phyloP scores from a whole-genome alignment of 2,113 vertebrate genomes.

The Scomber scombrus region DNA sequence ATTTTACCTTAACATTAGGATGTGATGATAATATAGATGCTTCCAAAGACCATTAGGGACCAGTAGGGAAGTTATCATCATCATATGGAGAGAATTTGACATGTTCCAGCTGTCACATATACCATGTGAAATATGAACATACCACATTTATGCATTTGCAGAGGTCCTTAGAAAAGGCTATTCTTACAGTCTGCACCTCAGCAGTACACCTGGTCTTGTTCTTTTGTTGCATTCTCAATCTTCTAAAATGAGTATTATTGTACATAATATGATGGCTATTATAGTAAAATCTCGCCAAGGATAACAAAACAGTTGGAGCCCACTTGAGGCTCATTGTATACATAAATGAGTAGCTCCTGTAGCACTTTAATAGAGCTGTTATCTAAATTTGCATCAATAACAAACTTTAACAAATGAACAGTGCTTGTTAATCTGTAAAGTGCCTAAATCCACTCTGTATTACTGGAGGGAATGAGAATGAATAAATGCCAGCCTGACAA shows the following conservation, averaged over 20 bases:
- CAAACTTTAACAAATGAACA: slow-evolving; percentile 51
- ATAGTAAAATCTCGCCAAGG: neutral
- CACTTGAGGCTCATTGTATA: slow-evolving; percentile 28
- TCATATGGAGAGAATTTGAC: too few species aligned
- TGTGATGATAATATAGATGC: too few species aligned
- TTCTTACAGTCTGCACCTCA: neutral
- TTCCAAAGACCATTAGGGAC: too few species aligned
- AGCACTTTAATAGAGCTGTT: slow-evolving; percentile 48
- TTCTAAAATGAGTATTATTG: neutral
- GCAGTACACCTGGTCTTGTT: neutral
- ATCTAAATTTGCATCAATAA: slow-evolving; percentile 66
- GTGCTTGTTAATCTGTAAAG: slow-evolving; percentile 58
- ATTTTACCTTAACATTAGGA: too few species aligned
- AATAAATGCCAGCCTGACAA: slow-evolving; percentile 47
- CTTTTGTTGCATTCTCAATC: neutral
- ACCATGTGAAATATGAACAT: too few species aligned
- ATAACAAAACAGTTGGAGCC: slow-evolving; percentile 23
- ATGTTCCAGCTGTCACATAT: too few species aligned
- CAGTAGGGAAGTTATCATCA: too few species aligned
- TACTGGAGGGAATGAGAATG: slow-evolving; percentile 33
- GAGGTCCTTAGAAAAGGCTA: neutral
- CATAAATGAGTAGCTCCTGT: slow-evolving; percentile 17
- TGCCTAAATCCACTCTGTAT: slow-evolving; percentile 21
- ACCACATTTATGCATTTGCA: too few species aligned
- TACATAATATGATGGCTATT: slow-evolving; percentile 4